Evolutionary conservation across 2,113 vertebrate species (phyloP).

Genomic region (Phalacrocorax brasilianus): DNA sequence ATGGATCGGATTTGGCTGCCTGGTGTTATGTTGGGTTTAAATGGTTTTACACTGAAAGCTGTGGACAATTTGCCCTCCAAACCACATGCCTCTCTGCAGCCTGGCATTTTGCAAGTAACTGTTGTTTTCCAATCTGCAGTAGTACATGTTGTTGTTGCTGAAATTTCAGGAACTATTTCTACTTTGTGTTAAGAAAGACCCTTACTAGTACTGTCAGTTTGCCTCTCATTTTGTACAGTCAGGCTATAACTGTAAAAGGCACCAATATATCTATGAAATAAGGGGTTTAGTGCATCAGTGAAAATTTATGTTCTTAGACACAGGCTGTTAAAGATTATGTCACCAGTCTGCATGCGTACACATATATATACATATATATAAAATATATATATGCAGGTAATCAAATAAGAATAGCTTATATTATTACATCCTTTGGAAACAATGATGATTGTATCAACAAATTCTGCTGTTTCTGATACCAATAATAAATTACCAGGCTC

Average conservation of each 20-base stretch:
- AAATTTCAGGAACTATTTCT: background rate
- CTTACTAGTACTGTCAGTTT: background rate
- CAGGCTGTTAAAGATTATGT: background rate
- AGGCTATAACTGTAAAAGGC: background rate
- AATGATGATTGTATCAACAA: background rate
- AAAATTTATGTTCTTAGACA: background rate
- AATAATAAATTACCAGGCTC: background rate
- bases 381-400: background rate
- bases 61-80: background rate
- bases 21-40: background rate
- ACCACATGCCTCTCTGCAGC: background rate
- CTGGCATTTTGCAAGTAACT: background rate
- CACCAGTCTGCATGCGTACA: background rate
- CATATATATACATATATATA: background rate
- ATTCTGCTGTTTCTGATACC: background rate
- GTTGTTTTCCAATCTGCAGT: background rate
- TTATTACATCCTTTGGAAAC: background rate
- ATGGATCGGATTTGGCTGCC: background rate
- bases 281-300: background rate
- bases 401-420: background rate
- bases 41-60: background rate
- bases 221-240: background rate
- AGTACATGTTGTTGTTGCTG: background rate
- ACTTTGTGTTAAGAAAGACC: background rate
- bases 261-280: background rate